Conservation (phyloP, 2,888 invertebrate species). For the Trissonchulus sp. region DNA sequence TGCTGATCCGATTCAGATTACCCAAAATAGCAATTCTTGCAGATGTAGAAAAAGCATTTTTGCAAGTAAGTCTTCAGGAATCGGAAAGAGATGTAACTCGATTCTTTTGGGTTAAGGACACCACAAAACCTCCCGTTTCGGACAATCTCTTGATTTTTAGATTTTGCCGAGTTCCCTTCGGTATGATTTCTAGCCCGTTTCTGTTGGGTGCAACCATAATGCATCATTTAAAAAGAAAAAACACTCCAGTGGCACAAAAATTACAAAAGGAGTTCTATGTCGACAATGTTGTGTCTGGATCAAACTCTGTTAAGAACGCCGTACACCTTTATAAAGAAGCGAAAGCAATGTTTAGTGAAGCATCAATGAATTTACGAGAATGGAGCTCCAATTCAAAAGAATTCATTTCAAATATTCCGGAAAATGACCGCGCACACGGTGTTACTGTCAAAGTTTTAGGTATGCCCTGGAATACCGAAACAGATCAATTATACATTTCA, state of each 20-base stretch:
- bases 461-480: not conserved
- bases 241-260: not conserved
- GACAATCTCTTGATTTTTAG: constrained; percentile 35
- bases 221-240: constrained; percentile 14
- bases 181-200: constrained; percentile 34
- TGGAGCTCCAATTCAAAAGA: not conserved
- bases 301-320: not conserved
- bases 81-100: constrained; percentile 32
- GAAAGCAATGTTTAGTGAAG: not conserved
- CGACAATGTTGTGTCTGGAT: constrained; percentile 13
- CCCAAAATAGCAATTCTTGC: not conserved
- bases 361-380: not conserved
- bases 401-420: not conserved
- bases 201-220: constrained; percentile 34
- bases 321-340: not conserved
- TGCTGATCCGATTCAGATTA: not conserved
- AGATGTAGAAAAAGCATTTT: constrained; percentile 42
- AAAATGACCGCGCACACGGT: not conserved
- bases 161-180: constrained; percentile 38
- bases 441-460: not conserved
- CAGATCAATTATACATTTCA: no score
- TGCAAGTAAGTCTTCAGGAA: constrained; percentile 33
- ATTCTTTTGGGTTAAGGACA: constrained; percentile 17
- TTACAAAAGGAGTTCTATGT: not conserved
- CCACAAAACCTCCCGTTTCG: not conserved